A percentile compares a stretch with the other conserved stretches of the same genome.
phyloP scores from a whole-genome alignment of 2,888 invertebrate species.

The Drosophila rellima region DNA sequence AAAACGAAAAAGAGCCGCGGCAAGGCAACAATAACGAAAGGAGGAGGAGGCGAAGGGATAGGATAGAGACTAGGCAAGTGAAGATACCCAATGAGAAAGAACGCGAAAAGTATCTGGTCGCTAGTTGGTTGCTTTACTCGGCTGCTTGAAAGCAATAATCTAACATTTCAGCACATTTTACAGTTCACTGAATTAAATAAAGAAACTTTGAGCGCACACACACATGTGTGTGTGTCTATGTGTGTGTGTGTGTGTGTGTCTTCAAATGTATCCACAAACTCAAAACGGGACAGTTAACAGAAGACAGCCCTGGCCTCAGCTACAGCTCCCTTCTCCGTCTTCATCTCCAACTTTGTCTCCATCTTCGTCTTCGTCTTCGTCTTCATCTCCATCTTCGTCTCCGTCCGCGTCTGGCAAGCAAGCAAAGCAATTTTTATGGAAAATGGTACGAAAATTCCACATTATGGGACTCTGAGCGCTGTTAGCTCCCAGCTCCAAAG shows the following conservation, averaged over 20 bases:
- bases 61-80: conserved; percentile 37
- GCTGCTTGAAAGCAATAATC: conserved; percentile 72
- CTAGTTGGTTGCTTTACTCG: conserved; percentile 56
- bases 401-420: conserved; percentile 41
- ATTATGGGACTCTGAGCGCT: conserved; percentile 65
- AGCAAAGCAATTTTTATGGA: conserved; percentile 81
- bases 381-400: conserved; percentile 10
- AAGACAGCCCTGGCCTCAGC: conserved; percentile 58
- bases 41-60: conserved; percentile 22
- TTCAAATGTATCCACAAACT: conserved; percentile 74
- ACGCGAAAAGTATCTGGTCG: conserved; percentile 58
- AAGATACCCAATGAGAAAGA: conserved; percentile 36
- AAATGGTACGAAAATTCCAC: conserved; percentile 80
- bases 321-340: conserved; percentile 40
- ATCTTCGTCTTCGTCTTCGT: conserved; percentile 5
- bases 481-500: conserved; percentile 31
- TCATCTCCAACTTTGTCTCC: conserved; percentile 27
- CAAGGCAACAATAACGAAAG: conserved; percentile 30
- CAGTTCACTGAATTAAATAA: conserved; percentile 80
- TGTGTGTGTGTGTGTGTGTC: conserved; percentile 40
- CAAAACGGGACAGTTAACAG: conserved; percentile 70
- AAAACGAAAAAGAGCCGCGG: conserved; percentile 58
- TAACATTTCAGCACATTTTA: conserved; percentile 80
- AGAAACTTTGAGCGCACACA: conserved; percentile 71
- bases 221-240: conserved; percentile 24